A percentile compares a stretch with the other conserved stretches of the same genome.
Conservation (phyloP, 2,797 vertebrate genomes). For the Macropus fuliginosus region DNA sequence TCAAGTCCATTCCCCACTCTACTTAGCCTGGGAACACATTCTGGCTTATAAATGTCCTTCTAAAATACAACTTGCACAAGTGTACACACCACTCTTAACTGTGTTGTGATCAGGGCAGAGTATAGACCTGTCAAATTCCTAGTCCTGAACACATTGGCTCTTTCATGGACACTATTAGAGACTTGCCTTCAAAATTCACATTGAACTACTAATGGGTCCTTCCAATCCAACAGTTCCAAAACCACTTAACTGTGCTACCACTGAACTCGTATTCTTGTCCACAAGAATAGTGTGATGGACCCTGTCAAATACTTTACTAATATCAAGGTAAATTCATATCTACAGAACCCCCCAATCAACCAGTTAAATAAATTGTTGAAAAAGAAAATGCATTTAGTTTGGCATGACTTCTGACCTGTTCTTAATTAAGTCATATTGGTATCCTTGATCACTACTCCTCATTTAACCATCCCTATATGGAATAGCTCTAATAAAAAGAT, state of each 20-base stretch:
- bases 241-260: not conserved
- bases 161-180: not conserved
- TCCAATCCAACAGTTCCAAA: not conserved
- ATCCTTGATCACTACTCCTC: not conserved
- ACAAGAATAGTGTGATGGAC: not conserved
- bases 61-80: not conserved
- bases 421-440: not conserved
- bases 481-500: not conserved
- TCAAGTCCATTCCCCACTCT: not conserved
- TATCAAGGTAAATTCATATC: not conserved
- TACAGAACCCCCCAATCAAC: not conserved
- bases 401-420: not conserved
- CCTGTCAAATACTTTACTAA: not conserved
- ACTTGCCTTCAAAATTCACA: not conserved
- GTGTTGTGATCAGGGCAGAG: not conserved
- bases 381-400: not conserved
- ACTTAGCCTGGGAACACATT: not conserved
- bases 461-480: not conserved
- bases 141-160: not conserved
- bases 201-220: not conserved
- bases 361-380: not conserved
- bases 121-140: not conserved
- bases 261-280: not conserved
- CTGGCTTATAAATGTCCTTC: not conserved
- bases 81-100: not conserved